phyloP scores from a whole-genome alignment of 2,797 vertebrate species.

The Trichosurus vulpecula region DNA sequence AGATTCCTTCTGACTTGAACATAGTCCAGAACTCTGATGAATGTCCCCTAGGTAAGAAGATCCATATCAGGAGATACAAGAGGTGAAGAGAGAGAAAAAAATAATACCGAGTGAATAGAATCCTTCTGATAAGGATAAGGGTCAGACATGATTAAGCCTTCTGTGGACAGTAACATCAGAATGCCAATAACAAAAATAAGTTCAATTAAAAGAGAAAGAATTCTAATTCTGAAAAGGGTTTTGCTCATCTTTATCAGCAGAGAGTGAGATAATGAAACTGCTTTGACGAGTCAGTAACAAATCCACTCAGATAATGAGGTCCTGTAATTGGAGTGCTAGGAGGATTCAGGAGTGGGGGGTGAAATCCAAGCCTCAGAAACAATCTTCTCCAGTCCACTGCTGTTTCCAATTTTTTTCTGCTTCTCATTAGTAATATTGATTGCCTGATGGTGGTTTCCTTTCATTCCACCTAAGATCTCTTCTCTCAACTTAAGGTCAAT shows the following conservation, averaged over 20 bases:
- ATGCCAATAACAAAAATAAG: neutral
- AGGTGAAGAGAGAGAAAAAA: neutral
- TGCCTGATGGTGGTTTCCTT: neutral
- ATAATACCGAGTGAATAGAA: neutral
- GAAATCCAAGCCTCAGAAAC: slow-evolving; percentile 39
- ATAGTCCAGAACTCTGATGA: neutral
- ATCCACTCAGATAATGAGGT: neutral
- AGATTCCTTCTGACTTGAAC: neutral
- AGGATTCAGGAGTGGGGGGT: neutral
- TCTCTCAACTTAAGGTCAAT: neutral
- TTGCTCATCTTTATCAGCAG: slow-evolving; percentile 1
- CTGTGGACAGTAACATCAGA: neutral
- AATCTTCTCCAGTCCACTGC: neutral
- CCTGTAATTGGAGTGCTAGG: neutral
- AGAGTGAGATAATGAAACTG: slow-evolving; percentile 1
- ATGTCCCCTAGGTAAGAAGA: neutral
- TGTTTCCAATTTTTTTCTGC: neutral
- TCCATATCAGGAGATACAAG: neutral
- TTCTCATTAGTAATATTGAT: neutral
- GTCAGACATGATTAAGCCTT: neutral
- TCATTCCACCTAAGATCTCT: neutral
- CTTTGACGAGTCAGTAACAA: slow-evolving; percentile 26
- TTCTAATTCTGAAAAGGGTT: neutral
- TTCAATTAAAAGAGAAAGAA: neutral
- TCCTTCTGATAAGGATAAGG: neutral